phyloP scores from a whole-genome alignment of 2,797 vertebrate genomes.

The Sebastes jordani region DNA sequence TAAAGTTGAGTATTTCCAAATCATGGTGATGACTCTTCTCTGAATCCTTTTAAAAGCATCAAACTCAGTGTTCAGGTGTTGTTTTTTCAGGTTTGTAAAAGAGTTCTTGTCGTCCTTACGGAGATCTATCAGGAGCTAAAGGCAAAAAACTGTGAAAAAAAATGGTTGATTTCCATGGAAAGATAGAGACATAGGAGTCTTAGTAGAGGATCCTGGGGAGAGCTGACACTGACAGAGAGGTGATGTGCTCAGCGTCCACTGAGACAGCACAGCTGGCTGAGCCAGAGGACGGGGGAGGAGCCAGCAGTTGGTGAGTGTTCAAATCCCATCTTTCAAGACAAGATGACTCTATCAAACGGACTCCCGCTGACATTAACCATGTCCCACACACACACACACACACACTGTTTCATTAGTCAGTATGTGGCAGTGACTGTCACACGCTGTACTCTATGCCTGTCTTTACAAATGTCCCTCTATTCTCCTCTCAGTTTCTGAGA shows the following conservation, averaged over 20 bases:
- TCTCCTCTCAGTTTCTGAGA: constrained; percentile 1
- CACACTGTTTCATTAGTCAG: constrained; percentile 35
- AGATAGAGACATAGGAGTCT: not conserved
- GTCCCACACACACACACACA: constrained; percentile 4
- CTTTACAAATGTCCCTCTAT: constrained; percentile 44
- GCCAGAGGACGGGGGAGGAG: constrained; percentile 34
- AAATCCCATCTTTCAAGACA: constrained; percentile 50
- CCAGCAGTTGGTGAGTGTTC: constrained; percentile 33
- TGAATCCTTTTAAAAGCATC: constrained; percentile 10
- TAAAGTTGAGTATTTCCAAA: constrained; percentile 25
- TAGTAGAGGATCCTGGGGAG: constrained; percentile 8
- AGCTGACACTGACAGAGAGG: constrained; percentile 31
- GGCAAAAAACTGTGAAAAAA: constrained; percentile 3
- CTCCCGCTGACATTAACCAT: constrained; percentile 29
- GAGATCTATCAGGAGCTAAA: not conserved
- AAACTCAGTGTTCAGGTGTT: not conserved
- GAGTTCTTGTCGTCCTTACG: not conserved
- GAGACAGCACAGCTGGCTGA: constrained; percentile 49
- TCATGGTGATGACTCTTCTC: not conserved
- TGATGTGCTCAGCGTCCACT: constrained; percentile 52
- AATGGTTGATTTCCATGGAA: not conserved
- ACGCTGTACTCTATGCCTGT: constrained; percentile 29
- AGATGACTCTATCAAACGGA: constrained; percentile 45
- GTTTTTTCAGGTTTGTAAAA: constrained; percentile 12
- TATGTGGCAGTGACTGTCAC: constrained; percentile 63